Evolutionary conservation across 2,888 invertebrate species (phyloP).

Genomic region (Lomographa bimaculata): DNA sequence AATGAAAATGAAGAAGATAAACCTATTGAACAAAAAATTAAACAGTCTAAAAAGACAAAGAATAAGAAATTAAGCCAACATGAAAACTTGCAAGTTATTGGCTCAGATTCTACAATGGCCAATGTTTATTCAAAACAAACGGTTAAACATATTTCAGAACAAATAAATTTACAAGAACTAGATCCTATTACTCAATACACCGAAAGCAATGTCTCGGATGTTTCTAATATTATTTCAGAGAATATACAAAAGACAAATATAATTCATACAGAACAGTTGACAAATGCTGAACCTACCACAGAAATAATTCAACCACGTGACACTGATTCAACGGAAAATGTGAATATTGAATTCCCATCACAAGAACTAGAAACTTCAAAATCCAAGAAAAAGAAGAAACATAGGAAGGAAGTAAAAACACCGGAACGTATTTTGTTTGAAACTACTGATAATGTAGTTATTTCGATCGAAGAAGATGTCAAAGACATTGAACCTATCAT

Average conservation of each 20-base stretch:
- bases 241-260: too few relatives aligned
- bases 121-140: not conserved
- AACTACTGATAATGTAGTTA: constrained; percentile 22
- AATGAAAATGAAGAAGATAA: constrained; percentile 22
- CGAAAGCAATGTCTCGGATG: too few relatives aligned
- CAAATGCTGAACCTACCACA: not conserved
- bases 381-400: constrained; percentile 55
- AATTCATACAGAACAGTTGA: too few relatives aligned
- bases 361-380: constrained; percentile 30
- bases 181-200: too few relatives aligned
- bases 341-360: not conserved
- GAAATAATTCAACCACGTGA: not conserved
- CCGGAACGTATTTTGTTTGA: constrained; percentile 14
- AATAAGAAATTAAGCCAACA: constrained; percentile 5
- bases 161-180: too few relatives aligned
- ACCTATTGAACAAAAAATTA: not conserved
- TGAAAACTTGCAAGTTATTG: not conserved
- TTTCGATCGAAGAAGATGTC: constrained; percentile 31
- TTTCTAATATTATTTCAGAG: too few relatives aligned
- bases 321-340: too few relatives aligned
- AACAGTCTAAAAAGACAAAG: constrained; percentile 10
- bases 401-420: constrained; percentile 46
- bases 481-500: constrained; percentile 36
- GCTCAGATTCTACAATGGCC: not conserved
- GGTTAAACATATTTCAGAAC: too few relatives aligned